phyloP scores from a whole-genome alignment of 2,797 vertebrate genomes.

The Poeciliopsis turneri region DNA sequence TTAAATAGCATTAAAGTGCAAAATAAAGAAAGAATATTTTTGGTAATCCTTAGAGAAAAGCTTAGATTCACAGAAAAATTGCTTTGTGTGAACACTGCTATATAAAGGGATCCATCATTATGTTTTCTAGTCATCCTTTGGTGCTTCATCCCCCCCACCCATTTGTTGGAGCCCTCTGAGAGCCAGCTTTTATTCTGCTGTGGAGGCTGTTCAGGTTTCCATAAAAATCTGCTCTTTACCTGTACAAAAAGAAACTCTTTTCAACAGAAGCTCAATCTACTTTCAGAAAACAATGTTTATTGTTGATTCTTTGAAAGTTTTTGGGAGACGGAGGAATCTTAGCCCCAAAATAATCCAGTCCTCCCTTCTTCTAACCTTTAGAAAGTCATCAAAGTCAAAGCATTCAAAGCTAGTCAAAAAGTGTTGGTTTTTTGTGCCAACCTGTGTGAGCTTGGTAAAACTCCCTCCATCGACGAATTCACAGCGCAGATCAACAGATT shows the following conservation, averaged over 20 bases:
- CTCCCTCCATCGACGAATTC: constrained; percentile 68
- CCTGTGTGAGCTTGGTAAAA: constrained; percentile 81
- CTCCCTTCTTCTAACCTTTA: not conserved
- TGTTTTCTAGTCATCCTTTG: not conserved
- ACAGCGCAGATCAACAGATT: constrained; percentile 81
- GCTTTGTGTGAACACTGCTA: not conserved
- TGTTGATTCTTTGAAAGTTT: constrained; percentile 2
- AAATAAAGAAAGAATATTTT: not conserved
- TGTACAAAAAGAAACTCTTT: not conserved
- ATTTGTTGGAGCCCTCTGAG: not conserved
- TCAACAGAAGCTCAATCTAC: not conserved
- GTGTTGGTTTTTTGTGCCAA: constrained; percentile 27
- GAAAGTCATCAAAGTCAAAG: not conserved
- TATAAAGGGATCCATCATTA: not conserved
- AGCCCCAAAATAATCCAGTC: not conserved
- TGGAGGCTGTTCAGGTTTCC: constrained; percentile 1
- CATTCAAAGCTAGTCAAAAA: not conserved
- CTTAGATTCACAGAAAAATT: not conserved
- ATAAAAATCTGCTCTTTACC: constrained; percentile 2
- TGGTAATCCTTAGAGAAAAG: not conserved
- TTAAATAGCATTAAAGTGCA: not conserved
- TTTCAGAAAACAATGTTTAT: constrained; percentile 1
- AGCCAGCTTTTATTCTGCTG: not conserved
- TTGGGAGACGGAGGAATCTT: not conserved
- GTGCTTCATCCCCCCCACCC: not conserved